Evolutionary conservation across 2,797 vertebrate species (phyloP).

Genomic region (Enteromius fasciolatus): DNA sequence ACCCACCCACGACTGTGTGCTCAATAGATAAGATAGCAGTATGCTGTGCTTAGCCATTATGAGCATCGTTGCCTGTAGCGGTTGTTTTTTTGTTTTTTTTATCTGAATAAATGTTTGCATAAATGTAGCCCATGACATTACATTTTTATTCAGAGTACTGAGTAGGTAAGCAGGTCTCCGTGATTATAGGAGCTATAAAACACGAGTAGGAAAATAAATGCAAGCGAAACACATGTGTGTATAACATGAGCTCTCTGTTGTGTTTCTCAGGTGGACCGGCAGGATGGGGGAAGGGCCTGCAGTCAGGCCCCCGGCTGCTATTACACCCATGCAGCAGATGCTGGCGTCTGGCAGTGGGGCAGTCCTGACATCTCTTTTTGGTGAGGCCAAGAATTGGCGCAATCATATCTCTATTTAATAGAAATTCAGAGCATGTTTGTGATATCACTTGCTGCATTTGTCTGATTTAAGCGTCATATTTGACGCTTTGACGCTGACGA

Average conservation of each 20-base stretch:
- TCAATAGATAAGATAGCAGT: slow-evolving; percentile 43
- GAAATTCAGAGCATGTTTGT: not conserved
- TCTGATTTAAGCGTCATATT: not conserved
- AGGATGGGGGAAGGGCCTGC: slow-evolving; percentile 80
- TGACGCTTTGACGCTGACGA: too few species aligned
- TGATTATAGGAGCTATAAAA: not conserved
- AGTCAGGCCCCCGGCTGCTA: slow-evolving; percentile 68
- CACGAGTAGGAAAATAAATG: not conserved
- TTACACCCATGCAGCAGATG: slow-evolving; percentile 95
- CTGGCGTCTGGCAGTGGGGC: slow-evolving; percentile 92
- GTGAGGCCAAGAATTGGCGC: slow-evolving; percentile 73
- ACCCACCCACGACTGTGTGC: not conserved
- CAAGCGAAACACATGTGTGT: not conserved
- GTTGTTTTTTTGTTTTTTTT: not conserved
- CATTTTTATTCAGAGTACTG: not conserved
- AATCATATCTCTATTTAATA: not conserved
- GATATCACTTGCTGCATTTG: not conserved
- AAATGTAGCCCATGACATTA: not conserved
- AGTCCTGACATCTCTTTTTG: slow-evolving; percentile 91
- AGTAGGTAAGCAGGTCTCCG: not conserved
- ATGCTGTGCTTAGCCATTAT: not conserved
- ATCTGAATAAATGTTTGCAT: not conserved
- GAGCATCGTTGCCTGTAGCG: not conserved
- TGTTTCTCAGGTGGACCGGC: slow-evolving; percentile 67
- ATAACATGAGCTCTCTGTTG: not conserved